Conservation (phyloP, 35 echinoderm and acorn worm species). For the Acanthaster planci region DNA sequence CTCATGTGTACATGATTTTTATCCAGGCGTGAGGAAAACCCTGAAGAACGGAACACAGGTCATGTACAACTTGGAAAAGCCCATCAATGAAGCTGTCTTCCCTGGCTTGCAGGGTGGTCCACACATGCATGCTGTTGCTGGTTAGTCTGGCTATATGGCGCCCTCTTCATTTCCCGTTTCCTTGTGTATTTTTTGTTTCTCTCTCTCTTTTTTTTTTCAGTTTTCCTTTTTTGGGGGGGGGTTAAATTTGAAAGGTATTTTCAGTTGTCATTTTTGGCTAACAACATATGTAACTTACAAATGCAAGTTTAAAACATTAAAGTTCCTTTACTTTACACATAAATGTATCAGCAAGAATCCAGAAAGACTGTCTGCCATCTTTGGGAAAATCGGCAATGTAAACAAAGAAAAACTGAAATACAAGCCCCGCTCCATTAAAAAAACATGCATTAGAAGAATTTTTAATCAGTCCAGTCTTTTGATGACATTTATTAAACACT, state of each 20-base stretch:
- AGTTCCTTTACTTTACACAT: no score
- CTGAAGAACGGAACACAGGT: slow-evolving; percentile 83
- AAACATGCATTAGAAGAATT: no score
- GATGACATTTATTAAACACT: no score
- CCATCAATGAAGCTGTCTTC: slow-evolving; percentile 90
- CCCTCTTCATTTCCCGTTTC: no score
- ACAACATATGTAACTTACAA: neutral
- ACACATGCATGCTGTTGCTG: slow-evolving; percentile 90
- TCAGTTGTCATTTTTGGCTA: neutral
- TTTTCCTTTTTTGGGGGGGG: neutral
- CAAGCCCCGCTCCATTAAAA: no score
- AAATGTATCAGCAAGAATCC: no score
- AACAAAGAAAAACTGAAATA: no score
- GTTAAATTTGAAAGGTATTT: neutral
- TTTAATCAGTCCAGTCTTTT: no score
- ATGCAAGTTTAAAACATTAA: no score
- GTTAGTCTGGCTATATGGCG: slow-evolving; percentile 25
- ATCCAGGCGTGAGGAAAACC: slow-evolving; percentile 68
- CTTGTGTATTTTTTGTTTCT: neutral
- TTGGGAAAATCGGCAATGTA: no score
- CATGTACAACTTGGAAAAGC: slow-evolving; percentile 82
- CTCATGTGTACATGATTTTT: neutral
- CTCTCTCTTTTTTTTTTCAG: neutral
- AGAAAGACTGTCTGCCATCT: no score
- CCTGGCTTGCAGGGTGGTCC: slow-evolving; percentile 92